Percentiles rank a stretch among this genome's conserved stretches.
phyloP scores from a whole-genome alignment of 2,888 invertebrate genomes.

The Cephus pulcher region DNA sequence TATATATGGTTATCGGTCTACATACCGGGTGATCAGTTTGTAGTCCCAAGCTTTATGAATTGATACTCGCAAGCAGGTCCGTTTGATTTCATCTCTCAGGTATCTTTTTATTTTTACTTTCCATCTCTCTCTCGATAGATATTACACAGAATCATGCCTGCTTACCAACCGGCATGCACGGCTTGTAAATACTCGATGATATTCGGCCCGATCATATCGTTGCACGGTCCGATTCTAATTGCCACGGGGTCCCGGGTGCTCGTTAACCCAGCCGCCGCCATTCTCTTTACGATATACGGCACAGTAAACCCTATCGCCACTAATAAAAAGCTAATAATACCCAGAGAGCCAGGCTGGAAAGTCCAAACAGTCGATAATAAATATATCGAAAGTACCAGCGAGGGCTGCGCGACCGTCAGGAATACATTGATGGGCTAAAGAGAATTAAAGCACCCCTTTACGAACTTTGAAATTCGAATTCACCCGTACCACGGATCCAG shows the following conservation, averaged over 20 bases:
- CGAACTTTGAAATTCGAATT: neutral
- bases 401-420: neutral
- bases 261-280: conserved; percentile 6
- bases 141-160: neutral
- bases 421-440: neutral
- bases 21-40: neutral
- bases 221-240: conserved; percentile 4
- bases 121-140: neutral
- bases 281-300: conserved; percentile 1
- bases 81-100: neutral
- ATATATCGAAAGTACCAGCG: conserved; percentile 15
- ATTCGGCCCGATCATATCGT: conserved; percentile 2
- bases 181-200: neutral
- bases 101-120: neutral
- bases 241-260: conserved; percentile 3
- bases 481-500: neutral
- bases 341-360: conserved; percentile 21
- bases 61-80: neutral
- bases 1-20: neutral
- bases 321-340: conserved; percentile 32
- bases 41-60: neutral
- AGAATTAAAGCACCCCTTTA: neutral
- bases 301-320: conserved; percentile 25
- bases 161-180: neutral
- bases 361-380: conserved; percentile 22